phyloP scores from a whole-genome alignment of 2,113 vertebrate species.

The Myotis davidii region DNA sequence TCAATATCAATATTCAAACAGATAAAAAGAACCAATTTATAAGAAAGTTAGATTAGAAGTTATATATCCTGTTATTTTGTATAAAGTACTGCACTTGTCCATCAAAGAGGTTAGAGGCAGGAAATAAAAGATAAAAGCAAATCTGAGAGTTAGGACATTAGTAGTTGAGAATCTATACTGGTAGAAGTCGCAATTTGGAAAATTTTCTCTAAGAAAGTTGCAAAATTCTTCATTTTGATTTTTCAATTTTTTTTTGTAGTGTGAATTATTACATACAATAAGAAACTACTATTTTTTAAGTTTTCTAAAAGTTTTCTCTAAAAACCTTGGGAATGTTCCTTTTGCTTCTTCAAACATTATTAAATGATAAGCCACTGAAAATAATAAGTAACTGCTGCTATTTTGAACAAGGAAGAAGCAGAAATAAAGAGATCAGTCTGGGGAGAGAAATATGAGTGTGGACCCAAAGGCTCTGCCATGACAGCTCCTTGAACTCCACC shows the following conservation, averaged over 20 bases:
- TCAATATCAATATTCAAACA: background rate
- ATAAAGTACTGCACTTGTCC: background rate
- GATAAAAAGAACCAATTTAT: slow-evolving; percentile 2
- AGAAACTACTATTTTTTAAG: background rate
- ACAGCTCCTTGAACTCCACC: background rate
- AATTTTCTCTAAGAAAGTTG: background rate
- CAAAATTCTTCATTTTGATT: background rate
- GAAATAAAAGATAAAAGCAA: background rate
- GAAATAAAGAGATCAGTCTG: background rate
- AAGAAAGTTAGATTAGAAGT: background rate
- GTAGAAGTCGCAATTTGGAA: background rate
- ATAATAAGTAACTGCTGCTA: background rate
- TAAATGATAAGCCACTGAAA: background rate
- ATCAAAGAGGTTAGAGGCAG: background rate
- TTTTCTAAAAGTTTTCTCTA: slow-evolving; percentile 13
- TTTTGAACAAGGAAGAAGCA: background rate
- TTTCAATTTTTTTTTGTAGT: background rate
- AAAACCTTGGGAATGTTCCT: background rate
- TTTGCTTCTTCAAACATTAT: background rate
- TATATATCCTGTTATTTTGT: background rate
- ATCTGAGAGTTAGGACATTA: background rate
- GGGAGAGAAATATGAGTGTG: background rate
- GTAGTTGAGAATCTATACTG: background rate
- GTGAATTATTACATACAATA: background rate
- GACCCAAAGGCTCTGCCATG: background rate